Evolutionary conservation across 92 coral and sea anemone genomes (phyloP).

Genomic region (Heliopora coerulea): DNA sequence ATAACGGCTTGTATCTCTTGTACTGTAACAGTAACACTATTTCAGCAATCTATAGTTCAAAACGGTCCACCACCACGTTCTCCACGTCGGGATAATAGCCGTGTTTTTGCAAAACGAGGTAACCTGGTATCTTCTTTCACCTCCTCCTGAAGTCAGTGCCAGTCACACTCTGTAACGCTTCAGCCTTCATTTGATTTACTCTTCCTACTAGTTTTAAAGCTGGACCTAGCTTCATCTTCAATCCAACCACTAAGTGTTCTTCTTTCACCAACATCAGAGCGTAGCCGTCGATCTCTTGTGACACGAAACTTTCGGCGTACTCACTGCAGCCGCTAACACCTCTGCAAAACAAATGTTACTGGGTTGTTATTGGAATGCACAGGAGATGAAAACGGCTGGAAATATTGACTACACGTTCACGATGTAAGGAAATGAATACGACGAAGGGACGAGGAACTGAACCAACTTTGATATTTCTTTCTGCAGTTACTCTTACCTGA

Average conservation of each 20-base stretch:
- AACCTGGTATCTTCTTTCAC: neutral
- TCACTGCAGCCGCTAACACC: conserved; percentile 85
- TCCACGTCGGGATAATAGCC: too few relatives aligned
- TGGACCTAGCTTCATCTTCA: conserved; percentile 98
- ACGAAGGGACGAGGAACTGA: too few relatives aligned
- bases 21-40: too few relatives aligned
- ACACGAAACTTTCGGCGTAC: conserved; percentile 89
- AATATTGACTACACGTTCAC: too few relatives aligned
- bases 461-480: too few relatives aligned
- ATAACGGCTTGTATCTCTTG: too few relatives aligned
- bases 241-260: conserved; percentile 95
- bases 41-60: too few relatives aligned
- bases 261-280: conserved; percentile 95
- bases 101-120: too few relatives aligned
- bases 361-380: too few relatives aligned
- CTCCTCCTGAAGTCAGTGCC: neutral
- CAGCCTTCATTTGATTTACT: conserved; percentile 93
- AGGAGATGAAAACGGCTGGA: too few relatives aligned
- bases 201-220: conserved; percentile 95
- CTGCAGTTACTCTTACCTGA: conserved; percentile 67
- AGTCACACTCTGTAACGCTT: conserved; percentile 63
- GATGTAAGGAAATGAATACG: too few relatives aligned
- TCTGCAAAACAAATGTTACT: conserved; percentile 58
- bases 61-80: too few relatives aligned
- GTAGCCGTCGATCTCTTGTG: conserved; percentile 97